Base-by-base conservation (phyloP, 1,140 invertebrate genomes). In the Calosoma granatense region DNA sequence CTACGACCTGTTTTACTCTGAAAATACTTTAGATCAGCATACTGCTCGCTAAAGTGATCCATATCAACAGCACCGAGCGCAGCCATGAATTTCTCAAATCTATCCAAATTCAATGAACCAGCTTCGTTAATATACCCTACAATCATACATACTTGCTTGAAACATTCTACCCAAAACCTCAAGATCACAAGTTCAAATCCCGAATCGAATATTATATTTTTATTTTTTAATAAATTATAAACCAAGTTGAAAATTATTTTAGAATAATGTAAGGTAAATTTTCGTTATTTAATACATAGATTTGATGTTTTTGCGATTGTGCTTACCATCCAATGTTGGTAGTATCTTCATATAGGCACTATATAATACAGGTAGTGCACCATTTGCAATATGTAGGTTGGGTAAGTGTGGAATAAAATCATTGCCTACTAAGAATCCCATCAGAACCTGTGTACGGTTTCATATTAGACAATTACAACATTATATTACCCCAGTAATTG, bases 361-460 rank as follows among this genome's bases (percentile, higher is more conserved):
- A 74, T 94, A 98, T 30, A 99, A 76, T 39, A 88, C 70, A 0
- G 90, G 87, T 51, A 98, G 69, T 23, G 92, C 92, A 66, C 92
- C 91, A 67, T 90, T 86, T 55, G 83, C 81, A 63, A 99, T 97
- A 70, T 98, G 92, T 68, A 98, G 79, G 70, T 95, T 85, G 22
- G 95, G 94, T 55, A 98, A 75, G 74, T 97, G 82, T 0, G 95
- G 95, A 64, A 98, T 90, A 73, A 98, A 98, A 74, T 98, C 95
- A 73, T 98, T 98, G 43, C 95, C 95, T 3, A 98, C 88, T 21
- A 98, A 74, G 71, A 97, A 97, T 1, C 92, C 89, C 90, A 98
- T 93, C 4, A 98, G 72, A 2, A 98, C 83, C 88, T 85, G 85
- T 47, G 58, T 59, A 53, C n/a, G n/a, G n/a, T n/a, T n/a, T n/a